Evolutionary conservation across 2,113 vertebrate genomes (phyloP).

Genomic region (Brachyistius frenatus): DNA sequence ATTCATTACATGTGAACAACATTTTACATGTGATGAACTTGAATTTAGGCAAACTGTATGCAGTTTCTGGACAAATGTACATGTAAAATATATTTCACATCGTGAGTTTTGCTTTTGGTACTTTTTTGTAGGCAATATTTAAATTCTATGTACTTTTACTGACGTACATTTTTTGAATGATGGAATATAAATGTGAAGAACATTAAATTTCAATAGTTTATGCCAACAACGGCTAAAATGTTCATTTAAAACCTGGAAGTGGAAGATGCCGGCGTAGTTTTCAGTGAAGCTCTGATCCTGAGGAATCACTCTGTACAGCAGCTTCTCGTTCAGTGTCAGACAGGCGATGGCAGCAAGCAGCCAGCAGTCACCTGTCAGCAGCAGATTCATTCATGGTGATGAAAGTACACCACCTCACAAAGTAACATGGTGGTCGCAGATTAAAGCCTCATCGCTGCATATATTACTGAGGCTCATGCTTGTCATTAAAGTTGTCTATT

Average conservation of each 20-base stretch:
- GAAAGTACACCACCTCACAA: not conserved
- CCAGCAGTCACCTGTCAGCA: conserved; percentile 95
- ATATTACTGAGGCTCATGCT: not conserved
- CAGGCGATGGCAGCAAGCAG: conserved; percentile 97
- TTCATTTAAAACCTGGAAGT: conserved; percentile 90
- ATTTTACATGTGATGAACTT: too few relatives aligned
- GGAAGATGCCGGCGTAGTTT: conserved; percentile 98
- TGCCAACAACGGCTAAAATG: not conserved
- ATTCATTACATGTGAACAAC: too few relatives aligned
- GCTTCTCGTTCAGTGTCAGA: conserved; percentile 93
- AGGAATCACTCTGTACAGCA: conserved; percentile 95
- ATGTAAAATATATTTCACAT: too few relatives aligned
- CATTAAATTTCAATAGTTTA: not conserved
- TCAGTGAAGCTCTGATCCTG: conserved; percentile 93
- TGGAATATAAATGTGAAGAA: not conserved
- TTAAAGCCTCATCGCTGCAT: conserved; percentile 6
- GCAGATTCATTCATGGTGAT: conserved; percentile 35
- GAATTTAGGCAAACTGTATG: too few relatives aligned
- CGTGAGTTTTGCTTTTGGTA: too few relatives aligned
- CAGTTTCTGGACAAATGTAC: too few relatives aligned
- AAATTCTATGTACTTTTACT: too few relatives aligned
- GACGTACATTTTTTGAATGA: too few relatives aligned
- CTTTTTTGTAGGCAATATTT: too few relatives aligned
- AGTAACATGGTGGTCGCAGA: not conserved
- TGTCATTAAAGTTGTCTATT: not conserved